phyloP scores from a whole-genome alignment of 2,888 invertebrate genomes.

The Drosophila seclusa region DNA sequence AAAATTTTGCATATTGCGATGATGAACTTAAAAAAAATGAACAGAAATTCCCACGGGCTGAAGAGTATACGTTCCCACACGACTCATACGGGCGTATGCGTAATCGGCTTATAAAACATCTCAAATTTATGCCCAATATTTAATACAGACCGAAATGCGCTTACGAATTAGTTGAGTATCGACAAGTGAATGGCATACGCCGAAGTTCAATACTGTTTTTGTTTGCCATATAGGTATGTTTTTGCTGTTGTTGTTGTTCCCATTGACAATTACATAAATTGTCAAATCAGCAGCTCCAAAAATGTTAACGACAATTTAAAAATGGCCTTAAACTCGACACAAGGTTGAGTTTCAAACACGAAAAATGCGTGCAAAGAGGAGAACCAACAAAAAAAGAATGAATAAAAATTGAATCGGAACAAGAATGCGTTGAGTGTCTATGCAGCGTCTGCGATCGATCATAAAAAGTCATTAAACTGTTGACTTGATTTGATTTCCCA shows the following conservation, averaged over 20 bases:
- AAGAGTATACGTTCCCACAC: slow-evolving; percentile 3
- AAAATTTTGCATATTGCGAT: neutral
- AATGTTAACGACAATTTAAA: slow-evolving; percentile 17
- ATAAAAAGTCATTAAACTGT: slow-evolving; percentile 68
- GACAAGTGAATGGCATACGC: neutral
- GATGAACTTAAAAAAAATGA: neutral
- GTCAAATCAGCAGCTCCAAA: slow-evolving; percentile 18
- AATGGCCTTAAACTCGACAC: slow-evolving; percentile 32
- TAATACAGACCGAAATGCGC: slow-evolving; percentile 10
- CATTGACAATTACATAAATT: slow-evolving; percentile 31
- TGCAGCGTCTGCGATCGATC: slow-evolving; percentile 65
- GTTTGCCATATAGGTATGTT: neutral
- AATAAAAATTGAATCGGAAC: slow-evolving; percentile 12
- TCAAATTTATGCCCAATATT: slow-evolving; percentile 5
- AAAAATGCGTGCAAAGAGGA: slow-evolving; percentile 13
- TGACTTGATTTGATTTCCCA: slow-evolving; percentile 69
- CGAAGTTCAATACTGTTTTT: neutral
- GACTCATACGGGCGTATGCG: slow-evolving; percentile 19
- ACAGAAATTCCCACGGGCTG: slow-evolving; percentile 28
- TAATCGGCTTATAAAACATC: slow-evolving; percentile 24
- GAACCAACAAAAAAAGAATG: neutral
- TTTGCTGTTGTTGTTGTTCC: neutral
- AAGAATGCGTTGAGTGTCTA: slow-evolving; percentile 36
- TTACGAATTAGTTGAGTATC: slow-evolving; percentile 7
- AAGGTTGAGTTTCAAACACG: slow-evolving; percentile 13